Evolutionary conservation across 2,113 vertebrate genomes (phyloP).

Genomic region (Polypterus bichir): DNA sequence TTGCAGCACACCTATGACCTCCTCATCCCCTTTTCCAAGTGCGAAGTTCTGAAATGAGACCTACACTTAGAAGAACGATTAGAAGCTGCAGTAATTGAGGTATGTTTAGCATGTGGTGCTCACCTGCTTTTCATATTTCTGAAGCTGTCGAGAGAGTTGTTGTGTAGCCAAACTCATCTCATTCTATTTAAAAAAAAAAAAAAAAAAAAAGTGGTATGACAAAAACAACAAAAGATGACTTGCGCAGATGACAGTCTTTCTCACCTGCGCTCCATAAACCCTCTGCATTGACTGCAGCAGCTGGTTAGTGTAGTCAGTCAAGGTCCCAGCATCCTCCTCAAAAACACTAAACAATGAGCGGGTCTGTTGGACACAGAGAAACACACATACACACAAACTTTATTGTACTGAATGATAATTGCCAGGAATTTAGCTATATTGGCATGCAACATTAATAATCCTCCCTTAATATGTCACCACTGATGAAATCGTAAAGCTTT

Average conservation of each 20-base stretch:
- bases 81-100: neutral
- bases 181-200: conserved; percentile 55
- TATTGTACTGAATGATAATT: neutral
- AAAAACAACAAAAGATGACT: neutral
- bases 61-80: conserved; percentile 13
- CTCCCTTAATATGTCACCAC: neutral
- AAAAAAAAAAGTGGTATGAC: neutral
- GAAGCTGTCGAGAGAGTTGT: conserved; percentile 81
- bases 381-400: neutral
- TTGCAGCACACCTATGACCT: conserved; percentile 82
- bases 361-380: conserved; percentile 48
- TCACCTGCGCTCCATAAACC: conserved; percentile 94
- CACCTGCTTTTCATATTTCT: conserved; percentile 93
- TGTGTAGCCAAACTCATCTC: conserved; percentile 95
- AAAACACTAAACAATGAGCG: conserved; percentile 93
- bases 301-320: conserved; percentile 94
- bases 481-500: no score
- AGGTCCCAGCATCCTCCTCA: conserved; percentile 90
- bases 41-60: conserved; percentile 75
- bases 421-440: neutral
- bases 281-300: conserved; percentile 91
- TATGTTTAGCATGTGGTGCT: neutral
- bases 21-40: conserved; percentile 90
- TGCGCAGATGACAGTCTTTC: neutral
- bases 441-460: neutral